These are phyloP conservation scores for Poecilia gillii DNA, from an alignment of 2,797 vertebrate species.

Conservation along the genomic window DNA sequence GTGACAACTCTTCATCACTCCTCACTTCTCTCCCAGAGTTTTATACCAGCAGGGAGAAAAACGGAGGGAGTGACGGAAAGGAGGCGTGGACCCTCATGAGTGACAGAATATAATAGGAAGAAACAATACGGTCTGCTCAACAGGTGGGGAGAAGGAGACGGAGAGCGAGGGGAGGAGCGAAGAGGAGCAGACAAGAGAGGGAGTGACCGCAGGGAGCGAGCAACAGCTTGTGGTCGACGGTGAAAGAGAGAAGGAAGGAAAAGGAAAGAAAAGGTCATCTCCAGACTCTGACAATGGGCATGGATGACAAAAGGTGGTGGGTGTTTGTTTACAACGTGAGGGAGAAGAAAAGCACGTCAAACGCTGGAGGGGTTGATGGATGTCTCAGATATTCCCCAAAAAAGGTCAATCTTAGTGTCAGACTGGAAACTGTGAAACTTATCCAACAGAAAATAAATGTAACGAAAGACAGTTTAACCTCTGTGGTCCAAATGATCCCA, in stretches of 20 bases:
- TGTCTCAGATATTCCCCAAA: not conserved
- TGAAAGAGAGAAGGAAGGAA: constrained; percentile 72
- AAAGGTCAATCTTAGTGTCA: not conserved
- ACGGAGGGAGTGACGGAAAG: constrained; percentile 49
- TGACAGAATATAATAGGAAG: constrained; percentile 69
- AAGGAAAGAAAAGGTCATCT: constrained; percentile 76
- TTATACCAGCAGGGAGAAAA: constrained; percentile 65
- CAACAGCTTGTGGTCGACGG: constrained; percentile 82
- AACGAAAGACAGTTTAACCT: not conserved
- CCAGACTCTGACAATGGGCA: constrained; percentile 81
- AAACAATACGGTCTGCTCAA: constrained; percentile 82
- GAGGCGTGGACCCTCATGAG: constrained; percentile 50
- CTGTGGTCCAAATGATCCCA: not conserved
- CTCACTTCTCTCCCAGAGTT: constrained; percentile 16
- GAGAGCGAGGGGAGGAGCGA: constrained; percentile 41
- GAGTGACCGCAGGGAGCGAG: constrained; percentile 74
- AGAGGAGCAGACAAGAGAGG: constrained; percentile 74
- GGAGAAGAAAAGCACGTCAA: constrained; percentile 26
- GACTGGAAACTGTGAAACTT: not conserved
- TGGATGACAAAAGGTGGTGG: constrained; percentile 70
- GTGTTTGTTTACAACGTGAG: constrained; percentile 73
- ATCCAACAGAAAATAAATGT: not conserved
- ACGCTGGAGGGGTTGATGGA: constrained; percentile 8
- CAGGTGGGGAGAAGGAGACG: constrained; percentile 79
- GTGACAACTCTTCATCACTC: constrained; percentile 16